Conservation (phyloP, 2,113 vertebrate genomes). For the Amphiprion percula region DNA sequence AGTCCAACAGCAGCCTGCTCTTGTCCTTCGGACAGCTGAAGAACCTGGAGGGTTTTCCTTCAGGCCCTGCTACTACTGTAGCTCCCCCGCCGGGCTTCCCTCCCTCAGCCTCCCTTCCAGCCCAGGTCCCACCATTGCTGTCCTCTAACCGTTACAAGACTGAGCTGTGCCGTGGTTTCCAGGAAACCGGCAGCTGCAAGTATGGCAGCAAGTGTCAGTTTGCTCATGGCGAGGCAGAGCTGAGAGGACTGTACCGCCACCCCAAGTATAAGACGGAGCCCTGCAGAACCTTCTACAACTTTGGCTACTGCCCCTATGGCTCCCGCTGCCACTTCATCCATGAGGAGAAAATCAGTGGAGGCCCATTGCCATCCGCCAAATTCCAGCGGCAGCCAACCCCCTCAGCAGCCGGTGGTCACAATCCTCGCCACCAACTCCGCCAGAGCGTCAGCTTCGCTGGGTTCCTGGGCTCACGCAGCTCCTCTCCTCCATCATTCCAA, state of each 20-base stretch:
- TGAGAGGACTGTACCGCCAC: constrained; percentile 89
- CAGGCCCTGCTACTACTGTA: constrained; percentile 76
- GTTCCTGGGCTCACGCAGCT: constrained; percentile 79
- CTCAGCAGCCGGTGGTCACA: constrained; percentile 29
- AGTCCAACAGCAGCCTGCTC: constrained; percentile 77
- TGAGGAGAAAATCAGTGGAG: constrained; percentile 77
- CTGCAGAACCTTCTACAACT: constrained; percentile 93
- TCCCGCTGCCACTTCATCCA: constrained; percentile 94
- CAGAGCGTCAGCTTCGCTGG: constrained; percentile 92
- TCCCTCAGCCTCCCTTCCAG: constrained; percentile 67
- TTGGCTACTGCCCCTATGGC: constrained; percentile 92
- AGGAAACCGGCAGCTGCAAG: constrained; percentile 86
- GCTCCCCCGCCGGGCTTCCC: constrained; percentile 87
- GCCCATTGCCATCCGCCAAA: constrained; percentile 55
- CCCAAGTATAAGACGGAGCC: constrained; percentile 95
- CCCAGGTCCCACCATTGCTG: constrained; percentile 70
- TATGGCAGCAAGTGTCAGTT: constrained; percentile 90
- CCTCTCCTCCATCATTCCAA: constrained; percentile 78
- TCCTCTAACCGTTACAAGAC: constrained; percentile 87
- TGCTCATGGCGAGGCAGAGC: constrained; percentile 89
- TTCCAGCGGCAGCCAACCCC: constrained; percentile 57
- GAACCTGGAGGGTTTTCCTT: constrained; percentile 70
- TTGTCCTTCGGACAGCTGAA: constrained; percentile 68
- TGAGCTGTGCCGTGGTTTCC: constrained; percentile 86
- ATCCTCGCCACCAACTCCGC: constrained; percentile 80